Base-by-base conservation (phyloP, 2,113 vertebrate species). In the Ibidorhyncha struthersii region DNA sequence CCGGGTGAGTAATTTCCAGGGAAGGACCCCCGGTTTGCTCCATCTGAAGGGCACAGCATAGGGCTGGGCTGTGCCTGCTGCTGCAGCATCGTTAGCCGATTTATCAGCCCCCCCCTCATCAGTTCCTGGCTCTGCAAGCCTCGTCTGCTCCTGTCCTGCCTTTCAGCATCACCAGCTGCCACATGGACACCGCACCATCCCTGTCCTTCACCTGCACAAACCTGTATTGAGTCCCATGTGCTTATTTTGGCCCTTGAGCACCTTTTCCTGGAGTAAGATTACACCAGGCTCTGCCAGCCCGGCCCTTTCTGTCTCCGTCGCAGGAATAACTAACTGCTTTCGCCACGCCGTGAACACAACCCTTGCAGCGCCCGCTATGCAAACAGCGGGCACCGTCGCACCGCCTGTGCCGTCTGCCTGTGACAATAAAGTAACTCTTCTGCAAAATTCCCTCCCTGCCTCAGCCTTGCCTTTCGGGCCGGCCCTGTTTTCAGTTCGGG, bases 281-380 rank as follows among this genome's bases (percentile, higher is more conserved):
- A 0, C 25, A 3, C 20, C 59, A 11, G 66, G 43, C 58, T 63
- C 30, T 1, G 4, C 62, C 49, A 63, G 65, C 84, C 78, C 12
- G 2, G 63, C 66, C 59, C 15, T 14, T 50, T 14, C 53, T 7
- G 3, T 19, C 82, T 40, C 38, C 2, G 0, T 15, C 8, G 7
- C 36, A 20, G 56, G 30, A 41, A 3, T 14, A 38, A 34, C 16
- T 14, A 38, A 34, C 16, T 3, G 0, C 36, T 27, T 11, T 36
- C 0, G 1, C 36, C 58, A 3, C 1, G 1, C 56, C 2, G 1
- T 0, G 20, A 55, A 53, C 82, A 12, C 32, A 40, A 22, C 56
- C 41, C 36, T 22, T 6, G 25, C 30, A 23, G 71, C 17, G 1
- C 14, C 53, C 12, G 45, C 66, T 27, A 4, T 7, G 53, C n/a